Percentiles rank a stretch among this genome's conserved stretches.
Evolutionary conservation across 2,888 invertebrate genomes (phyloP).

Genomic region (Thelaira solivaga): DNA sequence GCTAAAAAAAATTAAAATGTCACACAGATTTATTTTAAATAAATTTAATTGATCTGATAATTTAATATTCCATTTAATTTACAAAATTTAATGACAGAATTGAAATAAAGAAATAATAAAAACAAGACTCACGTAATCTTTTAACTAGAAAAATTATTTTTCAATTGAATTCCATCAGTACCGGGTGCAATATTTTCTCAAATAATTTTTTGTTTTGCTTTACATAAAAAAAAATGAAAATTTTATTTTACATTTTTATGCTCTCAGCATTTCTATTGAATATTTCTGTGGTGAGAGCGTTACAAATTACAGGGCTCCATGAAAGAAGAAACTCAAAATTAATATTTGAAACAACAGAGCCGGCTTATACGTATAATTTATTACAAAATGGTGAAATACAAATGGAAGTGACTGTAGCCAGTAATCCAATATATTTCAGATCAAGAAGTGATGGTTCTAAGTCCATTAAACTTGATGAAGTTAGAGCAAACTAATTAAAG

Average conservation of each 20-base stretch:
- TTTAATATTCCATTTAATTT: not conserved
- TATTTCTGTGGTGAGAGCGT: not conserved
- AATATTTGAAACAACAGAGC: not conserved
- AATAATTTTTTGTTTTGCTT: not conserved
- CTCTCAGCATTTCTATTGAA: not conserved
- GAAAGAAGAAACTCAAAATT: not conserved
- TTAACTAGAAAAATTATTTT: not conserved
- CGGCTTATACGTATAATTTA: not conserved
- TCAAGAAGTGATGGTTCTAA: not conserved
- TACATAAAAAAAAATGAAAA: constrained; percentile 8
- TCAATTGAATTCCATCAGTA: constrained; percentile 15
- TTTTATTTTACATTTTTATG: not conserved
- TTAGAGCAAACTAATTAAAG: constrained; percentile 22
- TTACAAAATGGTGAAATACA: constrained; percentile 21
- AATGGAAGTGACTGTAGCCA: constrained; percentile 41
- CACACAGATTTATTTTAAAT: too few species aligned
- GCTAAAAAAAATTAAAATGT: not conserved
- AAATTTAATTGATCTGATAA: not conserved
- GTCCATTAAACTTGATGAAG: constrained; percentile 22
- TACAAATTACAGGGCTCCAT: not conserved
- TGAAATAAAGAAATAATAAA: not conserved
- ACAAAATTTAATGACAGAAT: not conserved
- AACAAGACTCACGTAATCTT: not conserved
- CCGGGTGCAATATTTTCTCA: too few species aligned
- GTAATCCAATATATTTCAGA: constrained; percentile 39